Base-by-base conservation (phyloP, 2,797 vertebrate genomes). In the Sebastes umbrosus region DNA sequence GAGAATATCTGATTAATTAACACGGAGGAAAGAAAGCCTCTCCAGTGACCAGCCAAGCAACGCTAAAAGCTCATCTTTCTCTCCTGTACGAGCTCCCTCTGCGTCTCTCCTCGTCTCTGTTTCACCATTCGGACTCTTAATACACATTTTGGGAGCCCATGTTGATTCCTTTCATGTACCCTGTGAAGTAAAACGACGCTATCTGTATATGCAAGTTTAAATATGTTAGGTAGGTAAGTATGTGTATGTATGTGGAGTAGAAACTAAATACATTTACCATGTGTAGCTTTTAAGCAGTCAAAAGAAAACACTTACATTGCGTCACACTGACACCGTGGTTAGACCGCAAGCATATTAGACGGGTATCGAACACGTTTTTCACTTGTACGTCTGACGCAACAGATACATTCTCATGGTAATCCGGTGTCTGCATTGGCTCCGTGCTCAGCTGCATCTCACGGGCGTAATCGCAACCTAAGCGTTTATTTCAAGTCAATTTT, bases 1-100 rank as follows among this genome's bases (percentile, higher is more conserved):
- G 73, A 91, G 88, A 88, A 87, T 72, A 84, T 92, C 90, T 93
- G 93, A 94, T 95, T 94, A 94, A 94, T 95, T 94, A 94, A 92
- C 87, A 92, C 64, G 71, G 73, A 79, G 81, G 74, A 75, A 29
- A 88, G 81, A 83, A 85, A 92, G 78, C 84, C 84, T 92, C 93
- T 94, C 83, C 87, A 92, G 84, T 88, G 90, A 90, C 89, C 91
- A 91, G 78, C 90, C 90, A 87, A 94, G 90, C 91, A 92, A 84
- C 58, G 81, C 91, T 94, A 90, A 94, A 92, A 92, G 90, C 90
- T 91, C 90, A 69, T 90, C 85, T 87, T 87, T 83, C 86, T 82
- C 77, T 90, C 85, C 88, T 82, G 89, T n/a, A 60, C 20, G 2
- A 69, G 79, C 84, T 79, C 69, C 73, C 71, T 79, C 78, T 78